Base-by-base conservation (phyloP, 2,888 invertebrate genomes). In the Callinectes sapidus region DNA sequence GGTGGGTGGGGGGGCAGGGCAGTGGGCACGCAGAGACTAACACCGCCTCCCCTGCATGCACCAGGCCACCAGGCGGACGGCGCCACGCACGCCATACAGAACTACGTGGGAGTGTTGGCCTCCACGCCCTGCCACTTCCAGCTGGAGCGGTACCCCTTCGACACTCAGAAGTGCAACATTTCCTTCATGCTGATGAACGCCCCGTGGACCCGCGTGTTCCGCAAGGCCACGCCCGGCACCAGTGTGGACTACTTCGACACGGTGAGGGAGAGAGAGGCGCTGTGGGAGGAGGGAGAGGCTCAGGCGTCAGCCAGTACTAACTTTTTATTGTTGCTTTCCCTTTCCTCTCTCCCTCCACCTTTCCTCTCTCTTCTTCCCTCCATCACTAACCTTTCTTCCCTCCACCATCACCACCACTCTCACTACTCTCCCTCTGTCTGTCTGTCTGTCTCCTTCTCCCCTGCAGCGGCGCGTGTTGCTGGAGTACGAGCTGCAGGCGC, bases 101-200 rank as follows among this genome's bases (percentile, higher is more conserved):
- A 93, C 77, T 91, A 94, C 81, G 81, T 93, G 35, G 94, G 94
- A 28, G 91, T 94, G 42, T 39, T 93, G 39, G 92, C 93, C 16
- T 88, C 92, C 8, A 89, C 90, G 13, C 94, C 94, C 3, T 94
- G 94, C 81, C 91, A 91, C 42, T 94, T 94, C 81, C 87, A 91
- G 87, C 87, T 94, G 66, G 71, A 85, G 90, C 77, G 85, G 61
- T 94, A 94, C 66, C 94, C 94, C 23, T 94, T 94, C 93, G 94
- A 94, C 90, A 71, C 55, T 10, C 94, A 94, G 90, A 35, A 71
- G 16, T 94, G 94, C 92, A 94, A 94, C 92, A 88, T 94, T n/a
- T 93, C 94, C 87, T 94, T 94, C 93, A 93, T 91, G 92, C 55
- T 94, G 28, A 94, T 90, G 90, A 94, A 94, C 90, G 93, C 94